Conservation (phyloP, 2,797 vertebrate species). For the Tachyglossus aculeatus region DNA sequence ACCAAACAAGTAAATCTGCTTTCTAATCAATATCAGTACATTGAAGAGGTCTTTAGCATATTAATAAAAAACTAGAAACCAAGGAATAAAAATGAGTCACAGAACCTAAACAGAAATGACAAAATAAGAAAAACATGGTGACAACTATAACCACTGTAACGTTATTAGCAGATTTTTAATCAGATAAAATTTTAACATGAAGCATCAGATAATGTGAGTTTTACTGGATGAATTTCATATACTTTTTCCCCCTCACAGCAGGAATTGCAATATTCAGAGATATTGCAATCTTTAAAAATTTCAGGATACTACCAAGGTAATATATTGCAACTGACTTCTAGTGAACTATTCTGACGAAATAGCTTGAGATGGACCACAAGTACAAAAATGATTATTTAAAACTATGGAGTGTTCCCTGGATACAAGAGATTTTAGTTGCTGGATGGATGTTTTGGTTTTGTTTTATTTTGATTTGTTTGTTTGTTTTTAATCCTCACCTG, state of each 20-base stretch:
- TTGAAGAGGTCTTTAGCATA: neutral
- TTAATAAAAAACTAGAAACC: neutral
- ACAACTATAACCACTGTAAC: neutral
- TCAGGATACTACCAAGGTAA: neutral
- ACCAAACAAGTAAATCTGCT: no score
- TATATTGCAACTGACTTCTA: neutral
- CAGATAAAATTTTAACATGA: constrained; percentile 30
- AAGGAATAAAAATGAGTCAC: neutral
- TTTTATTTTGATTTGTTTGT: no score
- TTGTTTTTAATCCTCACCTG: neutral
- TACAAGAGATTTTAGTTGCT: no score
- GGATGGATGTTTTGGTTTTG: neutral
- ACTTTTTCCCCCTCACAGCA: constrained; percentile 14
- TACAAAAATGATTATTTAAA: no score
- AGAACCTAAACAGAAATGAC: neutral
- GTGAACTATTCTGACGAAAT: no score
- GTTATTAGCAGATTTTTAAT: constrained; percentile 1
- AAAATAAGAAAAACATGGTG: neutral
- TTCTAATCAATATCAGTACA: no score
- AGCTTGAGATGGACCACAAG: no score
- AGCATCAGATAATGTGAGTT: constrained; percentile 19
- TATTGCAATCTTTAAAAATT: constrained; percentile 3
- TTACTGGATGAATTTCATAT: constrained; percentile 5
- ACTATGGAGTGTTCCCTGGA: no score
- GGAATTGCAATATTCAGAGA: no score